A percentile compares a stretch with the other conserved stretches of the same genome.
These are phyloP conservation scores for Azorinus chamasolen DNA, from an alignment of 2,888 invertebrate species.

Conservation along the genomic window DNA sequence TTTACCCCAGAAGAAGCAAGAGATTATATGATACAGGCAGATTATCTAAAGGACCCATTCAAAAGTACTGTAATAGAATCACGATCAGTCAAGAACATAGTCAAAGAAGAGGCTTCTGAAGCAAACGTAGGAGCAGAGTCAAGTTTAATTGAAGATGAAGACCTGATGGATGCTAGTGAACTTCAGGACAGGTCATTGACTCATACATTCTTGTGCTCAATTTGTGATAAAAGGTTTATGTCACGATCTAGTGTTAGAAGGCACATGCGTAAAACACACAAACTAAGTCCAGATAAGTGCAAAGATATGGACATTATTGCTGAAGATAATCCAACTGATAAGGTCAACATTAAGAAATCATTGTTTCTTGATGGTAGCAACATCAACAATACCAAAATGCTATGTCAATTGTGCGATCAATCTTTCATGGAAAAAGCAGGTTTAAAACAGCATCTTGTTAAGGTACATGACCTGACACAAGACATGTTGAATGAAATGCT, in stretches of 20 bases:
- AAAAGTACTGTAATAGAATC: no score
- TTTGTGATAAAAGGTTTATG: constrained; percentile 31
- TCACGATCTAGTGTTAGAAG: constrained; percentile 25
- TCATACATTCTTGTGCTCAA: constrained; percentile 34
- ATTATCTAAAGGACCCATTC: constrained; percentile 28
- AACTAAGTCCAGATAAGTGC: constrained; percentile 11
- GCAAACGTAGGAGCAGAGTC: neutral
- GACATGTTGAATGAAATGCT: constrained; percentile 32
- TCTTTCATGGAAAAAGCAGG: constrained; percentile 37
- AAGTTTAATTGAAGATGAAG: constrained; percentile 12
- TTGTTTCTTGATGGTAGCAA: neutral
- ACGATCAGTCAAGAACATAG: no score
- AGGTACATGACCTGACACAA: constrained; percentile 24
- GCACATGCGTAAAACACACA: constrained; percentile 26
- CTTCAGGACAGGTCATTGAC: neutral
- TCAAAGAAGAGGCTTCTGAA: no score
- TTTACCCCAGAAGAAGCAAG: constrained; percentile 47
- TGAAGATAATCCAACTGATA: no score
- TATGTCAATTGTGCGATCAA: constrained; percentile 46
- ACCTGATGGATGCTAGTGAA: constrained; percentile 10
- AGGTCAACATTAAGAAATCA: no score
- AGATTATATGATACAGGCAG: constrained; percentile 47
- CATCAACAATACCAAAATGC: neutral
- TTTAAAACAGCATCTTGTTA: constrained; percentile 44
- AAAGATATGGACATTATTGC: constrained; percentile 15